These are phyloP conservation scores for Cetoscarus ocellatus DNA, from an alignment of 2,797 vertebrate genomes.

Conservation along the genomic window DNA sequence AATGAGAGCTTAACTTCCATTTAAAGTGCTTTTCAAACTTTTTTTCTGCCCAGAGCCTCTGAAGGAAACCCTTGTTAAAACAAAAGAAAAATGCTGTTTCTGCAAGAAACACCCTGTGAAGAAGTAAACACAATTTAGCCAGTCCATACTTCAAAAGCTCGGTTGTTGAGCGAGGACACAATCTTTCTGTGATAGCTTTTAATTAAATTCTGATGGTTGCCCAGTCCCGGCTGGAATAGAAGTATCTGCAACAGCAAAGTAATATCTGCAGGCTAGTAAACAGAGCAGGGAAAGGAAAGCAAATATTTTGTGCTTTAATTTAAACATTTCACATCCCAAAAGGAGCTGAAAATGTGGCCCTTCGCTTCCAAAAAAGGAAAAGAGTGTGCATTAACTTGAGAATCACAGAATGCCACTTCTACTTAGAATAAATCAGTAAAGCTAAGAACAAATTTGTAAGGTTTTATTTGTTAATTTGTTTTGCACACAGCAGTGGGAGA, in stretches of 20 bases:
- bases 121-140: constrained; percentile 53
- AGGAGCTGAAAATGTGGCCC: constrained; percentile 15
- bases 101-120: constrained; percentile 24
- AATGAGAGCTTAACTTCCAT: background rate
- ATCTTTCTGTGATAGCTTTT: constrained; percentile 61
- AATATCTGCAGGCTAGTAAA: constrained; percentile 69
- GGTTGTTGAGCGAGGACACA: constrained; percentile 41
- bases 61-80: constrained; percentile 28
- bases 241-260: constrained; percentile 53
- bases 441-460: background rate
- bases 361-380: constrained; percentile 1
- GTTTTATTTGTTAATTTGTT: constrained; percentile 1
- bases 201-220: constrained; percentile 70
- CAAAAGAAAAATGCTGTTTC: constrained; percentile 10
- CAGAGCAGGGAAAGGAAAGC: constrained; percentile 31
- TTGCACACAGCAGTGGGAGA: background rate
- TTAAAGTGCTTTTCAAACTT: constrained; percentile 3
- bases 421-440: background rate
- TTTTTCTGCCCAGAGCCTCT: background rate
- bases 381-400: background rate
- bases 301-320: constrained; percentile 38
- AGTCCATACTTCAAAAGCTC: constrained; percentile 61
- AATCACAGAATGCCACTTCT: constrained; percentile 1
- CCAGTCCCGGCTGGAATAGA: constrained; percentile 53
- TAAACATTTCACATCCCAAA: constrained; percentile 39